Evolutionary conservation across 2,888 invertebrate species (phyloP).

Genomic region (Operophtera brumata): DNA sequence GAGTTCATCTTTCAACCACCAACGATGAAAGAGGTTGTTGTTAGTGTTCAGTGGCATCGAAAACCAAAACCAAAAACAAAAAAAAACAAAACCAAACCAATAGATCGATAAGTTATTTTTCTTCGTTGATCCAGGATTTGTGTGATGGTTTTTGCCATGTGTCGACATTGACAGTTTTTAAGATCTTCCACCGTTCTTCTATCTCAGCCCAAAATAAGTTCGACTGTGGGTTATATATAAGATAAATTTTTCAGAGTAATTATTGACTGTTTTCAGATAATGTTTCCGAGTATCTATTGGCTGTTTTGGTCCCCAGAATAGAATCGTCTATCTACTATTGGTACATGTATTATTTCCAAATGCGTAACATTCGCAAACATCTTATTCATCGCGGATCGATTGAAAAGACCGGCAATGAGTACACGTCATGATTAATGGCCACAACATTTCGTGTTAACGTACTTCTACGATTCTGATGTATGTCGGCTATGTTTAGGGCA

Average conservation of each 20-base stretch:
- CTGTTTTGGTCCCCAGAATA: too few species aligned
- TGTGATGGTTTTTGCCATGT: too few species aligned
- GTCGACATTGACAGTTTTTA: neutral
- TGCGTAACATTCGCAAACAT: conserved; percentile 50
- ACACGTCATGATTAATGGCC: conserved; percentile 48
- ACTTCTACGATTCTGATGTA: conserved; percentile 22
- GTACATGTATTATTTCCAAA: conserved; percentile 21
- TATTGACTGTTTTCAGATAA: too few species aligned
- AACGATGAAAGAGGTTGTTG: neutral
- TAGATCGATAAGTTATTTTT: neutral
- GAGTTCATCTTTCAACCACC: conserved; percentile 10
- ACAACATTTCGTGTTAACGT: conserved; percentile 35
- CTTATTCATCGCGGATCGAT: conserved; percentile 49
- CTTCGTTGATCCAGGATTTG: neutral
- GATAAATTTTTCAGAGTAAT: too few species aligned
- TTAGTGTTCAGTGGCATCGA: neutral
- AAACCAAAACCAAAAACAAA: too few species aligned
- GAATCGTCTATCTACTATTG: too few species aligned
- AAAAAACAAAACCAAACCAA: neutral
- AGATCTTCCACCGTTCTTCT: too few species aligned
- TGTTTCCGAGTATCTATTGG: too few species aligned
- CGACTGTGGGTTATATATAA: too few species aligned
- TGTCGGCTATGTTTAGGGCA: conserved; percentile 20
- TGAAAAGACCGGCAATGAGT: conserved; percentile 49
- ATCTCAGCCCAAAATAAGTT: too few species aligned